Conservation (phyloP, 2,888 invertebrate genomes). For the Carabus problematicus region DNA sequence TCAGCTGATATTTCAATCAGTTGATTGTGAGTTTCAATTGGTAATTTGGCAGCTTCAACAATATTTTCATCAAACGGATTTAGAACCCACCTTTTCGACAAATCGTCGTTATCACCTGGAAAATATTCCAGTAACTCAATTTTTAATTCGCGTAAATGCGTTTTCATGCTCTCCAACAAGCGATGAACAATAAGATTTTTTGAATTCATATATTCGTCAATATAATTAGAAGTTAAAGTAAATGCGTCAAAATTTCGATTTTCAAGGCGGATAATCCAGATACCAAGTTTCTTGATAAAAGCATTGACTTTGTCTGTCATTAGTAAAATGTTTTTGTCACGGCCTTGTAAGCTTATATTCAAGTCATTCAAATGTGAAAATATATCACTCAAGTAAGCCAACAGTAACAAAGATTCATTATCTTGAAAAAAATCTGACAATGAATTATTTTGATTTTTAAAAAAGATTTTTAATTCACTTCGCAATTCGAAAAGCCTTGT, state of each 20-base stretch:
- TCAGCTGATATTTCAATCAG: neutral
- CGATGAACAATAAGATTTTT: neutral
- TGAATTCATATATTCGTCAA: neutral
- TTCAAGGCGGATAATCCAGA: neutral
- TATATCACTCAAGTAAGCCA: conserved; percentile 11
- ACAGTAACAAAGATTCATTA: neutral
- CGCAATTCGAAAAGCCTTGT: conserved; percentile 21
- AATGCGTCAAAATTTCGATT: neutral
- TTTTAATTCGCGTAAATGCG: neutral
- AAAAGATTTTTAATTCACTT: conserved; percentile 10
- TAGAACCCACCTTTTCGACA: neutral
- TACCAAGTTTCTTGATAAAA: neutral
- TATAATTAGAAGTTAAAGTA: neutral
- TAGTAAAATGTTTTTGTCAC: neutral
- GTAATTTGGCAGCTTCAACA: neutral
- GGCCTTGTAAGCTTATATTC: neutral
- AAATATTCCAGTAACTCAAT: neutral
- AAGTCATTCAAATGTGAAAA: conserved; percentile 4
- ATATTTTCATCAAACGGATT: neutral
- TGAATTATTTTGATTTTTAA: neutral
- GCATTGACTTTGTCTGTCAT: neutral
- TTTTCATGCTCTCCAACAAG: too few relatives aligned
- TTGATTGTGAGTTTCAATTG: neutral
- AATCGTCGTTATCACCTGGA: neutral
- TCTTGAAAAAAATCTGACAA: too few relatives aligned